These are phyloP conservation scores for Eupithecia abbreviata DNA, from an alignment of 2,888 invertebrate genomes.

Conservation along the genomic window DNA sequence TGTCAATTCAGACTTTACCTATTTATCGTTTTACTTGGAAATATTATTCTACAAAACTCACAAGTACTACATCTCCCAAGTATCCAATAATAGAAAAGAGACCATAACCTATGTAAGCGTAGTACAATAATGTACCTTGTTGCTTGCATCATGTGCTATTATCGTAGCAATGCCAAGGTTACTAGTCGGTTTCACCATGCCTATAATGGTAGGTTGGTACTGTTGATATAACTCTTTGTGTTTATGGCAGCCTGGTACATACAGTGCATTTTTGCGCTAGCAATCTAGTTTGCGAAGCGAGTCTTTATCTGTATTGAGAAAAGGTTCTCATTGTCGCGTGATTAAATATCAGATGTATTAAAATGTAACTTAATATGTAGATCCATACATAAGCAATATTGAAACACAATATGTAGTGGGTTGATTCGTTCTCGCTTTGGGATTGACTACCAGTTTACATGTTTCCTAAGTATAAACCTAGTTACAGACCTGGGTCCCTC, in stretches of 20 bases:
- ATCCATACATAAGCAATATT: too few relatives aligned
- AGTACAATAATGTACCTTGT: slow-evolving; percentile 1
- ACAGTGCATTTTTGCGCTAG: background rate
- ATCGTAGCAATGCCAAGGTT: slow-evolving; percentile 41
- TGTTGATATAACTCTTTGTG: background rate
- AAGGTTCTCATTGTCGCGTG: too few relatives aligned
- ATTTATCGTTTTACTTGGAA: background rate
- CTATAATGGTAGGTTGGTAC: background rate
- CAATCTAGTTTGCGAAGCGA: background rate
- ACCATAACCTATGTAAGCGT: background rate
- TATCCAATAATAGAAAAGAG: background rate
- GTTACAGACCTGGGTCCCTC: too few relatives aligned
- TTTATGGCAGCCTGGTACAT: slow-evolving; percentile 2
- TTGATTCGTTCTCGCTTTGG: too few relatives aligned
- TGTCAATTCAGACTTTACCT: background rate
- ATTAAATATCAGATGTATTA: too few relatives aligned
- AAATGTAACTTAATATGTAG: too few relatives aligned
- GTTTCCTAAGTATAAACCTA: too few relatives aligned
- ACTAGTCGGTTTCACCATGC: background rate
- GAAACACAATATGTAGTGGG: too few relatives aligned
- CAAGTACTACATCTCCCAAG: background rate
- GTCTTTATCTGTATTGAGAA: too few relatives aligned
- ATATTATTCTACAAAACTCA: background rate
- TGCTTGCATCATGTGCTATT: background rate
- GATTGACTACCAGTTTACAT: too few relatives aligned